phyloP scores from a whole-genome alignment of 2,113 vertebrate genomes.

The Tympanuchus pallidicinctus region DNA sequence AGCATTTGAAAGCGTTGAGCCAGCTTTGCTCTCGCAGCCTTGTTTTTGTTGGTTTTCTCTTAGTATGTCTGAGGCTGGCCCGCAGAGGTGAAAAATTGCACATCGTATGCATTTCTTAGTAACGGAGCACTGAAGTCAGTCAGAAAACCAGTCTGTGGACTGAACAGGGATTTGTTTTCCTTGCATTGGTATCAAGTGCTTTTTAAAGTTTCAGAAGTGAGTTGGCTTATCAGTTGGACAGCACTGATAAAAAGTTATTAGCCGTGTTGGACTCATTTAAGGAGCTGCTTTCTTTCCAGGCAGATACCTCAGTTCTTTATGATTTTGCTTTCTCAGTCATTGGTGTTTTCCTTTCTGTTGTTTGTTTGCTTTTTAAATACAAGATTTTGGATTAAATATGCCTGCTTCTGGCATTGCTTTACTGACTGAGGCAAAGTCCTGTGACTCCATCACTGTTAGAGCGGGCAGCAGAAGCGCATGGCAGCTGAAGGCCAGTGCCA shows the following conservation, averaged over 20 bases:
- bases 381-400: not conserved
- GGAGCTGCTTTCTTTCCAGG: not conserved
- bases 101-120: not conserved
- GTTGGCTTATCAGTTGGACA: not conserved
- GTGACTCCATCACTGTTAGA: not conserved
- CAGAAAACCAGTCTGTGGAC: not conserved
- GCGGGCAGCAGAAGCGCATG: not conserved
- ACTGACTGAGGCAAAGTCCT: not conserved
- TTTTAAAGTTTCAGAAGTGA: not conserved
- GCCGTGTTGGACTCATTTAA: not conserved
- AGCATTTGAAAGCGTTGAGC: not conserved
- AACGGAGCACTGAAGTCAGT: not conserved
- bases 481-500: not conserved
- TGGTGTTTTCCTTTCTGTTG: not conserved
- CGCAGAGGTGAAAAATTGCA: not conserved
- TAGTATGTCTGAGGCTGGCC: not conserved
- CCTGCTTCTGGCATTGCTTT: not conserved
- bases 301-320: not conserved
- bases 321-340: not conserved
- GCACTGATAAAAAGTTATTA: not conserved
- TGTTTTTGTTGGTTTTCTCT: not conserved
- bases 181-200: not conserved
- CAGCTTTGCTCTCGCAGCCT: not conserved
- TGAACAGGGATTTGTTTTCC: not conserved
- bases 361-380: not conserved